Conservation (phyloP, 1,140 invertebrate species). For the Liolophura sinensis region DNA sequence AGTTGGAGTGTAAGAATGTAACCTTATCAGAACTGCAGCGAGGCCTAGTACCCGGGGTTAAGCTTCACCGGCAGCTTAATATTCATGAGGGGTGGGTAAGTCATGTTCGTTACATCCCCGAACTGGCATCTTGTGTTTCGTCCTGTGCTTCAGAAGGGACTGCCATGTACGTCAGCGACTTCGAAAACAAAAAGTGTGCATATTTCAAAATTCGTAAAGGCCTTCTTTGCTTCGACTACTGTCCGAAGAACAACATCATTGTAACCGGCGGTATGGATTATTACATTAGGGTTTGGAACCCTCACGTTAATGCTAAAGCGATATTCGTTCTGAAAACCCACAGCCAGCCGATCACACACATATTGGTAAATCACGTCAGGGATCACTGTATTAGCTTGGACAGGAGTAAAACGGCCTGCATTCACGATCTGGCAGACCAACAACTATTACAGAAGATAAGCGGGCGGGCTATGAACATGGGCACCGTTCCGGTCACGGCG, state of each 20-base stretch:
- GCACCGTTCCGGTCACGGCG: slow-evolving; percentile 29
- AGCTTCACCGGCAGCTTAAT: slow-evolving; percentile 21
- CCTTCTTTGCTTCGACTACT: slow-evolving; percentile 43
- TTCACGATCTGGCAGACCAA: slow-evolving; percentile 47
- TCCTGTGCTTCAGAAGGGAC: slow-evolving; percentile 32
- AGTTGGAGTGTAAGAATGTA: slow-evolving; percentile 23
- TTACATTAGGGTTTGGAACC: slow-evolving; percentile 73
- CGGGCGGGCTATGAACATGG: slow-evolving; percentile 32
- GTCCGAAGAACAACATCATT: slow-evolving; percentile 35
- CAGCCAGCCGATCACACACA: slow-evolving; percentile 66
- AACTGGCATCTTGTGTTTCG: slow-evolving; percentile 33
- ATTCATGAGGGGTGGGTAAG: slow-evolving; percentile 46
- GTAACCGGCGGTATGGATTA: slow-evolving; percentile 72
- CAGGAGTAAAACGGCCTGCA: slow-evolving; percentile 70
- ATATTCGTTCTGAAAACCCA: slow-evolving; percentile 69
- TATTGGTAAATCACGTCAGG: slow-evolving; percentile 49
- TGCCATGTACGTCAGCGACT: slow-evolving; percentile 36
- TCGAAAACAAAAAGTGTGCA: slow-evolving; percentile 26
- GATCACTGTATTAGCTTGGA: slow-evolving; percentile 65
- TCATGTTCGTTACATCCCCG: slow-evolving; percentile 35
- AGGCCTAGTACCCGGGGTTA: slow-evolving; percentile 29
- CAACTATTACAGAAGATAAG: slow-evolving; percentile 40
- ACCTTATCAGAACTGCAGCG: slow-evolving; percentile 30
- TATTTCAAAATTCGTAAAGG: slow-evolving; percentile 43
- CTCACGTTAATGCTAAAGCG: slow-evolving; percentile 69